Evolutionary conservation across 2,113 vertebrate species (phyloP), one percentile per base, ranked within the genome.

Genomic region (Chloebia gouldiae): DNA sequence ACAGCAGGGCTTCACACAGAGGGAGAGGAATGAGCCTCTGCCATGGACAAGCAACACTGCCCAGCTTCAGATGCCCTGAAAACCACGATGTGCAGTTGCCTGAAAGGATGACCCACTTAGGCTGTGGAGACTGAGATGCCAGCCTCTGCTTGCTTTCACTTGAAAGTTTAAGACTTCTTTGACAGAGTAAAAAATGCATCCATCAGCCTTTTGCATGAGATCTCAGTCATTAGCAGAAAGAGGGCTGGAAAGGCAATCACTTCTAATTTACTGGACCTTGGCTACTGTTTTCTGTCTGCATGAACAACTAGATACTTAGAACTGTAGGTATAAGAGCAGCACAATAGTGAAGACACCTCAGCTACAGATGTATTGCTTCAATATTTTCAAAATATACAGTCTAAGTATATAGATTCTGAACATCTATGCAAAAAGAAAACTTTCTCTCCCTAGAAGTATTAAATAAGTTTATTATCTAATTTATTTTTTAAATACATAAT

Each of bases 41-140:
- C 37, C 30, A 30, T 27, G 40, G 49, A 59, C 31, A 86, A 69
- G 64, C 20, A 49, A 0, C 39, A 37, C 3, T 69, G 33, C n/a
- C 22, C 14, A 57, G 66, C 73, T 81, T 84, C 40, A 72, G 71
- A 50, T 86, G 73, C 33, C 54, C 64, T 60, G 68, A 50, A 83
- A 79, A 49, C 50, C 51, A 42, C 45, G 68, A 27, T 15, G 42
- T 81, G n/a, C 27, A 39, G 61, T 25, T 91, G 60, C 59, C 56
- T 72, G 64, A 53, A 64, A 86, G 42, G 64, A 19, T 95, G 92
- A 95, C 78, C 84, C 50, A 90, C 47, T 77, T 96, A 95, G 66
- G 37, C 54, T 87, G 51, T 51, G 68, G 63, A 83, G 51, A 23
- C 47, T 50, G n/a, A 81, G 30, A 76, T 56, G 57, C 19, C 31